These are phyloP conservation scores for Delichon dasypus DNA, from an alignment of 2,797 vertebrate species.

Conservation along the genomic window DNA sequence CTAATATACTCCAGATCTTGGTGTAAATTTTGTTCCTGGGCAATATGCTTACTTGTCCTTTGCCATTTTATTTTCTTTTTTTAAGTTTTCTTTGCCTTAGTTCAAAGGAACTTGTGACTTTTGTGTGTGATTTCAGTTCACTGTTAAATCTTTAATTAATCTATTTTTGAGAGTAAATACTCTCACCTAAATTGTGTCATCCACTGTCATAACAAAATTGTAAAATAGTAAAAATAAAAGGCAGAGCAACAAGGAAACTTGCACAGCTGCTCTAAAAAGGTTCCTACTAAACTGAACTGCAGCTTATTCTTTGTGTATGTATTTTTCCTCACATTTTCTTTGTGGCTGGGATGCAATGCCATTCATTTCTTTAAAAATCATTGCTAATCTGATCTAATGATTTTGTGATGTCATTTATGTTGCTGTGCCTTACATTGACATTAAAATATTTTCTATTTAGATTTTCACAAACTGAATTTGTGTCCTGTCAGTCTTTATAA, in stretches of 20 bases:
- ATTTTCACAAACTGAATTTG: conserved; percentile 7
- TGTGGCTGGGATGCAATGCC: not conserved
- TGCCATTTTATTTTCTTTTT: conserved; percentile 35
- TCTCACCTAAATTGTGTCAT: not conserved
- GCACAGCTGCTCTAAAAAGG: not conserved
- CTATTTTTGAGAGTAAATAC: not conserved
- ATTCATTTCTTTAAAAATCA: not conserved
- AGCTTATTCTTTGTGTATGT: not conserved
- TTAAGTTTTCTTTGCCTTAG: conserved; percentile 38
- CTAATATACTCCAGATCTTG: conserved; percentile 35
- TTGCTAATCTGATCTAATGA: conserved; percentile 28
- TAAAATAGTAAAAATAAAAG: not conserved
- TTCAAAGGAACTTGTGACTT: not conserved
- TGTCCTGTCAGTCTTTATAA: conserved; percentile 16
- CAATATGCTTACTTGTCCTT: not conserved
- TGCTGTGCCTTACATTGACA: not conserved
- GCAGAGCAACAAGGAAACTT: not conserved
- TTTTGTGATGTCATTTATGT: conserved; percentile 9
- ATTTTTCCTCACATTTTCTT: not conserved
- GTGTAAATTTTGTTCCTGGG: conserved; percentile 40
- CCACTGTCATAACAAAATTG: not conserved
- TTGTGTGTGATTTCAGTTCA: not conserved
- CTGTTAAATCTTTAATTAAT: not conserved
- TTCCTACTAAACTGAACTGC: not conserved
- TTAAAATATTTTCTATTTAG: conserved; percentile 16